Conservation (phyloP, 2,113 vertebrate genomes). For the Lycocorax pyrrhopterus region DNA sequence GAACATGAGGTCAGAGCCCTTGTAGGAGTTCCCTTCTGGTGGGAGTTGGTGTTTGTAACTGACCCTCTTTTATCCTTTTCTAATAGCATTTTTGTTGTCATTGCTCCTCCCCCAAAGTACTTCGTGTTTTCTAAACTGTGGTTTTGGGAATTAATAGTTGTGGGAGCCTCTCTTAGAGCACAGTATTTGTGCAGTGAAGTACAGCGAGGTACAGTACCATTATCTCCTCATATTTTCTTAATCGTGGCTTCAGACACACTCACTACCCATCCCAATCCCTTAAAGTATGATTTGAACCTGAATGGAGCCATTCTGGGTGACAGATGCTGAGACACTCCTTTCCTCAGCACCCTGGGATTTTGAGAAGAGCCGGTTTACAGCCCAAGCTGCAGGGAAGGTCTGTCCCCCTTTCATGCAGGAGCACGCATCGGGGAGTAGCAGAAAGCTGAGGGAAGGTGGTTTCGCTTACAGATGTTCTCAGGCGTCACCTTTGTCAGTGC, state of each 20-base stretch:
- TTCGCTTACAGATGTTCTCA: background rate
- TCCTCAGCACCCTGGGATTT: background rate
- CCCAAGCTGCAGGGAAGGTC: background rate
- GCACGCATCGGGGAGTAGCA: fast-evolving
- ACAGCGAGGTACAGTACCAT: fast-evolving
- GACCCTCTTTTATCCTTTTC: background rate
- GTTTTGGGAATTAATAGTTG: background rate
- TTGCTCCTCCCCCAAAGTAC: background rate
- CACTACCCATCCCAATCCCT: background rate
- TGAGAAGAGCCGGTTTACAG: background rate
- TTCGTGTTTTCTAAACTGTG: background rate
- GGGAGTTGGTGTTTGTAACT: background rate
- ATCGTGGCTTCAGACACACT: background rate
- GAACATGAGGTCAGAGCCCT: background rate
- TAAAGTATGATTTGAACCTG: background rate
- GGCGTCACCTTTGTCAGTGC: background rate
- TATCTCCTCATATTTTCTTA: background rate
- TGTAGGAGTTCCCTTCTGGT: background rate
- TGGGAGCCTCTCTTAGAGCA: background rate
- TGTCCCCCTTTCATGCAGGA: background rate
- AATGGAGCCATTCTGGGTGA: background rate
- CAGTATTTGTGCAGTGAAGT: background rate
- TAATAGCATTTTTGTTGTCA: background rate
- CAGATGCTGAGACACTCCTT: fast-evolving
- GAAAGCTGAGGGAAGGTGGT: background rate